These are phyloP conservation scores for Mallotus villosus DNA, from an alignment of 2,797 vertebrate species.

Conservation along the genomic window DNA sequence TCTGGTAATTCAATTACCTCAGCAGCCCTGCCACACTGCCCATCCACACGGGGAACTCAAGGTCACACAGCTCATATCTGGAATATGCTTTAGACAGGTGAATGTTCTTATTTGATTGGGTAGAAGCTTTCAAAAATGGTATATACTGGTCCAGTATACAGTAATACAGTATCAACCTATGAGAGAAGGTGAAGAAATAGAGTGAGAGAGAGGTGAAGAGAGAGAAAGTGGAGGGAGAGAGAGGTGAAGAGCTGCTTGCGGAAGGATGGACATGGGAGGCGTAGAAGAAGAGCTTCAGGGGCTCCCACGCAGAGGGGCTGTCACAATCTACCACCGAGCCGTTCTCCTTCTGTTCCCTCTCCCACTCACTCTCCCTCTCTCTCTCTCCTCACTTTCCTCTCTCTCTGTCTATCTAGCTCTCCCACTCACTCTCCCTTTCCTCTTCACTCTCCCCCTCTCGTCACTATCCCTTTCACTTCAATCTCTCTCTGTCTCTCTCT, in stretches of 20 bases:
- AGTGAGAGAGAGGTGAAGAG: not conserved
- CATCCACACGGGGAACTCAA: constrained; percentile 39
- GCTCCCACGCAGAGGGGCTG: constrained; percentile 1
- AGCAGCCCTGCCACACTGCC: constrained; percentile 50
- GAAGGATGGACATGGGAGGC: not conserved
- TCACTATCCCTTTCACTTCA: no score
- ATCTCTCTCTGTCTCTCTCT: not conserved
- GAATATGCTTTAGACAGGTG: not conserved
- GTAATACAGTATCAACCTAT: no score
- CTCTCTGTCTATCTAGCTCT: no score
- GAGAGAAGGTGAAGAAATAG: not conserved
- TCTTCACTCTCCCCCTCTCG: no score
- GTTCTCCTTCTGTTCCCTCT: not conserved
- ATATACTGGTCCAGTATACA: not conserved
- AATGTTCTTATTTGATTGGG: not conserved
- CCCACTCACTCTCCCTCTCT: not conserved
- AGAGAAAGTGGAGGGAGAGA: not conserved
- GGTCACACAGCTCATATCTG: constrained; percentile 36
- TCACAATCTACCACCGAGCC: constrained; percentile 1
- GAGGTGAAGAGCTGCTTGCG: not conserved
- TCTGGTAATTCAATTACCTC: constrained; percentile 77
- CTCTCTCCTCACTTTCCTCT: not conserved
- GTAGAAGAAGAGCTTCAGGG: not conserved
- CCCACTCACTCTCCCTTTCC: no score
- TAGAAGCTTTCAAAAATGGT: not conserved